Evolutionary conservation across 1,140 invertebrate species (phyloP), one percentile per base, ranked within the genome.

Genomic region (Pachypeltis micranthus): DNA sequence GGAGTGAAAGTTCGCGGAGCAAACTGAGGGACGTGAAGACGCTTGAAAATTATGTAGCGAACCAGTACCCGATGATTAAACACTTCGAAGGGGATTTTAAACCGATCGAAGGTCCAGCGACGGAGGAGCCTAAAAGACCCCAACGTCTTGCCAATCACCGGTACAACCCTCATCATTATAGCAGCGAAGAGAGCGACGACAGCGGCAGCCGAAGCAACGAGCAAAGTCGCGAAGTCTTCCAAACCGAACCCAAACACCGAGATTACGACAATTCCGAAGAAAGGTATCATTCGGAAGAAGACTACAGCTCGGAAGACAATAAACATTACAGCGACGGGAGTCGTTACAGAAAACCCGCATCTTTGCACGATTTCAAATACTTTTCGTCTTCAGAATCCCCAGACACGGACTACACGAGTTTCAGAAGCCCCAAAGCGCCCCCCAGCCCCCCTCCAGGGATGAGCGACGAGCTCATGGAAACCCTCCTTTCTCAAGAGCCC

Each of bases 391-490:
- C 34, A n/a, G n/a, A n/a, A 10, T n/a, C 7, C 34, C 7, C 7
- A 39, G 34, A 39, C 34, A 7, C 34, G n/a, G 34, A 39, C n/a
- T 39, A 39, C 34, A n/a, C 34, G 34, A 39, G 34, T 39, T 39
- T 10, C 34, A 39, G n/a, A 39, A n/a, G 34, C 7, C 7, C 34
- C 7, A 39, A n/a, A 39, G 19, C 7, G 12, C 12, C 47, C 21
- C 47, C 62, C 1, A 27, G 25, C 27, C 62, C 62, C 26, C 62
- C 62, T 23, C 62, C 62, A 2, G 62, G 62, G 2, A 63, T 63
- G 62, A 44, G 54, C 31, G 29, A 31, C 21, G 62, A 63, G 25
- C 62, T 63, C 12, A 63, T 63, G 21, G 54, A 63, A 58, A 63
- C 62, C 12, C 44, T 63, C 12, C 55, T 63, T 14, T 31, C 31